Conservation (phyloP, 2,888 invertebrate genomes). For the Zeuzera pyrina region DNA sequence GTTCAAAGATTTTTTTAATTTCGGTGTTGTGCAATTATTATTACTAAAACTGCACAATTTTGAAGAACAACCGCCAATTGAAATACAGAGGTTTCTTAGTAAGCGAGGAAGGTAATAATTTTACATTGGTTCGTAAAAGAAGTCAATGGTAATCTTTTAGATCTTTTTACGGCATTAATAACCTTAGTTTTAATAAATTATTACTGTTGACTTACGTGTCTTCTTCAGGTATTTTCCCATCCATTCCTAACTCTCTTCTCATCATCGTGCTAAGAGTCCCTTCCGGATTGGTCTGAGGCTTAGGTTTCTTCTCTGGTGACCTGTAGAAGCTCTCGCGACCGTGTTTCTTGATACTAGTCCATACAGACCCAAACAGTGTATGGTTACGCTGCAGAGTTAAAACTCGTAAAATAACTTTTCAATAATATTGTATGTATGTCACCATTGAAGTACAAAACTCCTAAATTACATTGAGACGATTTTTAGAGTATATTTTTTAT, state of each 20-base stretch:
- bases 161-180: not conserved
- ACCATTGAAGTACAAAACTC: not conserved
- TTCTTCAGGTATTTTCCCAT: constrained; percentile 58
- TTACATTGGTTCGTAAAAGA: no score
- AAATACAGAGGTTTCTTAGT: no score
- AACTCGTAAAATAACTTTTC: not conserved
- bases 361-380: constrained; percentile 94
- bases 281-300: constrained; percentile 19
- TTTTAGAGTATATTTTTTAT: not conserved
- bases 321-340: constrained; percentile 59
- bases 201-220: constrained; percentile 52
- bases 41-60: no score
- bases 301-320: constrained; percentile 20
- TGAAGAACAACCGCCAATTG: no score
- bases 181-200: no score
- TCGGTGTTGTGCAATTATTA: no score
- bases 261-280: constrained; percentile 57
- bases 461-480: not conserved
- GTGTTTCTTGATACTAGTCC: constrained; percentile 91
- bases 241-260: constrained; percentile 62
- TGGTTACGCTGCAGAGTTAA: constrained; percentile 92
- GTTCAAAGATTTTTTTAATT: no score
- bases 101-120: no score
- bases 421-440: not conserved
- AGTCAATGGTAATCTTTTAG: no score